Evolutionary conservation across 2,888 invertebrate genomes (phyloP), one percentile per base, ranked within the genome.

Genomic region (Brassicogethes aeneus): DNA sequence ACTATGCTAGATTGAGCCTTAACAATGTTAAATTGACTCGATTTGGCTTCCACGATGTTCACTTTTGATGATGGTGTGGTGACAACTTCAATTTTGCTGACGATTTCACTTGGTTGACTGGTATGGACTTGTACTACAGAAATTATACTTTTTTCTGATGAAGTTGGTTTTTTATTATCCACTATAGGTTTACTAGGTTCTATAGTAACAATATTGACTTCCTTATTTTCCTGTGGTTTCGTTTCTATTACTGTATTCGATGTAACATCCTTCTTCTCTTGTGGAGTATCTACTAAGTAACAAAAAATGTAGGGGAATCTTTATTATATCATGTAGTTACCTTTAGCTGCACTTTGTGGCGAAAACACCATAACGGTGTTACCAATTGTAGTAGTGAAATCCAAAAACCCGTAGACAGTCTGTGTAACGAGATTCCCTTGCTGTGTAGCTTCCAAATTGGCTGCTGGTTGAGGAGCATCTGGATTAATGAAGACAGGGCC

Each of bases 291-390:
- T n/a, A n/a, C n/a, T n/a, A n/a, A n/a, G n/a, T n/a, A n/a, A n/a
- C n/a, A n/a, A n/a, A n/a, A n/a, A n/a, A n/a, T n/a, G n/a, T n/a
- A n/a, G n/a, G n/a, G n/a, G n/a, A n/a, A n/a, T n/a, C n/a, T n/a
- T n/a, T n/a, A n/a, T n/a, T n/a, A n/a, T n/a, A n/a, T n/a, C n/a
- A n/a, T n/a, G n/a, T n/a, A n/a, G 23, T 7, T 23, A 23, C 23
- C 23, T 23, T 23, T 5, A 23, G 85, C 80, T 15, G 81, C 80
- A 56, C 87, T 90, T 56, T 90, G 84, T 0, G 93, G 93, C 1
- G 91, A 92, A 68, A 93, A 93, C 23, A 93, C 84, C 89, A 93
- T 93, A 39, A 93, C 85, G 10, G 93, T 93, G 65, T 91, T 89
- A 46, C 90, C 92, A 57, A 93, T 90, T 2, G 91, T 92, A 1